Base-by-base conservation (phyloP, 2,797 vertebrate genomes). In the Eulemur rubriventer region DNA sequence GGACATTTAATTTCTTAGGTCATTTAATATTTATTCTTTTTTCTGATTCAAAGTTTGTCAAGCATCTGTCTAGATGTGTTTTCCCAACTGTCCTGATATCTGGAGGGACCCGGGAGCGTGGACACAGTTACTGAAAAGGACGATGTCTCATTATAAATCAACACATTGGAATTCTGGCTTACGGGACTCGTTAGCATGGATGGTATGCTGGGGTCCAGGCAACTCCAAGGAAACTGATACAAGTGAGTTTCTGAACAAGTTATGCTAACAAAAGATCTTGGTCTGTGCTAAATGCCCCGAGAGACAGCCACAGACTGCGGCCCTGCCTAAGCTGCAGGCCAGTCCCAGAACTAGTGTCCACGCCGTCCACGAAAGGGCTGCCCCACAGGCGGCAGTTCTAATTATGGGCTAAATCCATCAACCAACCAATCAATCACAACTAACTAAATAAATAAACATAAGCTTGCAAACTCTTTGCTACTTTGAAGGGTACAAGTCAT, bases 241-340 rank as follows among this genome's bases (percentile, higher is more conserved):
- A 10, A 28, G 26, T 0, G 0, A 84, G 35, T 85, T 73, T 55
- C 48, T 11, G 18, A 61, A 41, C 35, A 33, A 55, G 33, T 7
- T 59, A 67, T 59, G 18, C n/a, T 33, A 69, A 76, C 14, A 11
- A 50, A n/a, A 80, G 65, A 38, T 35, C 61, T 33, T 6, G 35
- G 7, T 28, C 41, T 67, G 11, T 5, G 38, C 55, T 38, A 38
- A 84, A 43, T 9, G 46, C 26, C 41, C 65, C n/a, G 46, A 89
- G 41, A n/a, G n/a, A 55, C 41, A 13, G 38, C 0, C 4, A 5
- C 0, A 16, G 48, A 65, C 0, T 0, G 38, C 30, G n/a, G 57
- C 12, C 22, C 57, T 26, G 16, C 35, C 28, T 28, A 8, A 38
- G 4, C 1, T 16, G 2, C 1, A 18, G 65, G 22, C 79, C 79